phyloP scores from a whole-genome alignment of 2,113 vertebrate species.

The Glareola pratincola region DNA sequence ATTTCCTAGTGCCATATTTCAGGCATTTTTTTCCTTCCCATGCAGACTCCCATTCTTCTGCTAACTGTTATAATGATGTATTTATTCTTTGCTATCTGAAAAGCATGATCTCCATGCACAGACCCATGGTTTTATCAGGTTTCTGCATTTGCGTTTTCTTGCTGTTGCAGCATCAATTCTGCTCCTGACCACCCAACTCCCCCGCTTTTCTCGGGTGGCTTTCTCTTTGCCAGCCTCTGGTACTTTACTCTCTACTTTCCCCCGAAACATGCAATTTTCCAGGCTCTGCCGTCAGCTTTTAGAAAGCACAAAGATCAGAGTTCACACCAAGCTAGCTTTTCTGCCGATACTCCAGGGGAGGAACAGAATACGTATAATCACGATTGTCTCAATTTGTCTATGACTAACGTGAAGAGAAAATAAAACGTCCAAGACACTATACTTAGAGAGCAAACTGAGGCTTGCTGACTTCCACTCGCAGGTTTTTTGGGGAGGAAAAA shows the following conservation, averaged over 20 bases:
- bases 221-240: neutral
- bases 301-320: neutral
- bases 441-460: neutral
- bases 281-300: neutral
- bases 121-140: no score
- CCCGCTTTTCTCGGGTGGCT: neutral
- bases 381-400: neutral
- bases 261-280: neutral
- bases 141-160: neutral
- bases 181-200: neutral
- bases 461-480: neutral
- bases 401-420: neutral
- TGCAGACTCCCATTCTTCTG: neutral
- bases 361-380: accelerated
- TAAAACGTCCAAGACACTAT: accelerated
- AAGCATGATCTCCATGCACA: neutral
- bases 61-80: neutral
- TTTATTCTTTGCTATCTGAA: neutral
- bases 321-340: neutral
- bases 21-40: neutral
- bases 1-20: neutral
- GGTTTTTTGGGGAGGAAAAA: accelerated
- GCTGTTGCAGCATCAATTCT: neutral
- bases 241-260: neutral
- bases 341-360: neutral